These are phyloP conservation scores for Mus caroli DNA, from an alignment of 2,797 vertebrate genomes.

Conservation along the genomic window DNA sequence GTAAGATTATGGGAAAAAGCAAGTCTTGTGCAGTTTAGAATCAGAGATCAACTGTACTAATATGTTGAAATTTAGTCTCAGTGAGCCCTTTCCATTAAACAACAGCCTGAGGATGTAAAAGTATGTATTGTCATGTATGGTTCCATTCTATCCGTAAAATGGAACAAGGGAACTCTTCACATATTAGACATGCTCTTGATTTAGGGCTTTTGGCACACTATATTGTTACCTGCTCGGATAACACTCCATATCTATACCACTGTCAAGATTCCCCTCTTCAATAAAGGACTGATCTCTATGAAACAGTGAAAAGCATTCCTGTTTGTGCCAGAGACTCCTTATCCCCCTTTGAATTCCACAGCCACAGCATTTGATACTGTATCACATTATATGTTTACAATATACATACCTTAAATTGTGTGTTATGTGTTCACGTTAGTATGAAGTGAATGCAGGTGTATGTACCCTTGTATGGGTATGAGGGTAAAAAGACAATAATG, in stretches of 20 bases:
- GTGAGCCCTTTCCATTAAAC: neutral
- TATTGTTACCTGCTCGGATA: neutral
- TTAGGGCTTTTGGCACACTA: neutral
- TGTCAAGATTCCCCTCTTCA: neutral
- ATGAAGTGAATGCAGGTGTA: neutral
- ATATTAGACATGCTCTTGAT: neutral
- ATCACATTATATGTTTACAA: neutral
- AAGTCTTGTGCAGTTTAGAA: neutral
- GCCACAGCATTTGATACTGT: neutral
- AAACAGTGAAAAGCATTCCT: neutral
- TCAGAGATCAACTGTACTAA: neutral
- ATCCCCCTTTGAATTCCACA: neutral
- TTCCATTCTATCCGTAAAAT: neutral
- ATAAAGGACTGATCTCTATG: no score
- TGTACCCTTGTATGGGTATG: neutral
- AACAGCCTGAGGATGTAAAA: neutral
- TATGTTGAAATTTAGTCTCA: neutral
- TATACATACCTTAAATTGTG: neutral
- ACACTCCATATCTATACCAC: fast-evolving
- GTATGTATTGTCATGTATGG: neutral
- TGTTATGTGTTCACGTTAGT: neutral
- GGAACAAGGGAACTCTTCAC: neutral
- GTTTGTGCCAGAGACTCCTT: neutral
- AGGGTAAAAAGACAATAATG: neutral
- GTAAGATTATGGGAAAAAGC: neutral